phyloP scores from a whole-genome alignment of 2,888 invertebrate genomes.

The Papilio elwesi region DNA sequence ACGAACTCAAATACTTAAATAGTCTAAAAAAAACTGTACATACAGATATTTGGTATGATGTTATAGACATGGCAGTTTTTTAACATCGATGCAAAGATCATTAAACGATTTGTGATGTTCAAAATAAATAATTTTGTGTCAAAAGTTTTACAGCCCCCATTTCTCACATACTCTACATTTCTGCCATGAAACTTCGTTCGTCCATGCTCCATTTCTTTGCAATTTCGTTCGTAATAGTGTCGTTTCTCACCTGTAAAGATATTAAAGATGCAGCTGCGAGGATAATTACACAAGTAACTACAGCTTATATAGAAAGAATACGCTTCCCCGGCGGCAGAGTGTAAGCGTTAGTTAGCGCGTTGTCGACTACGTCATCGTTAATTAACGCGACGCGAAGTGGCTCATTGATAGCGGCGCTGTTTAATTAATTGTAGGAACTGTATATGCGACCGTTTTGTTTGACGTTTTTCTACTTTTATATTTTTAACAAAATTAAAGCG shows the following conservation, averaged over 20 bases:
- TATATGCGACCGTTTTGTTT: slow-evolving; percentile 16
- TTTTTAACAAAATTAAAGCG: background rate
- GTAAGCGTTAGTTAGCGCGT: slow-evolving; percentile 12
- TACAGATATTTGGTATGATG: too few relatives aligned
- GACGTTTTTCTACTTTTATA: background rate
- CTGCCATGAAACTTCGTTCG: too few relatives aligned
- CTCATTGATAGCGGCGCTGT: slow-evolving; percentile 27
- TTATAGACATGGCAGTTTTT: too few relatives aligned
- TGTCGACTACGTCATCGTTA: slow-evolving; percentile 28
- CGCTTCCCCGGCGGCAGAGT: background rate
- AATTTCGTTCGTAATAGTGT: background rate
- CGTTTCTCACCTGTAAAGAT: slow-evolving; percentile 3
- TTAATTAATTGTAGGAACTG: slow-evolving; percentile 32
- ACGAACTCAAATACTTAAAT: slow-evolving; percentile 14
- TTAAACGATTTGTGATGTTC: too few relatives aligned
- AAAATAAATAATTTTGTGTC: too few relatives aligned
- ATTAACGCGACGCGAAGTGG: slow-evolving; percentile 30
- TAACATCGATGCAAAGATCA: too few relatives aligned
- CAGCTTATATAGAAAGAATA: background rate
- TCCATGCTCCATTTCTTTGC: too few relatives aligned
- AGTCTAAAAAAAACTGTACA: too few relatives aligned
- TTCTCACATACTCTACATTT: too few relatives aligned
- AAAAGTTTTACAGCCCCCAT: too few relatives aligned
- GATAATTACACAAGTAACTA: slow-evolving; percentile 15
- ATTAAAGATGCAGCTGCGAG: background rate